Conservation (phyloP, 2,888 invertebrate genomes). For the Aleiodes testaceus region DNA sequence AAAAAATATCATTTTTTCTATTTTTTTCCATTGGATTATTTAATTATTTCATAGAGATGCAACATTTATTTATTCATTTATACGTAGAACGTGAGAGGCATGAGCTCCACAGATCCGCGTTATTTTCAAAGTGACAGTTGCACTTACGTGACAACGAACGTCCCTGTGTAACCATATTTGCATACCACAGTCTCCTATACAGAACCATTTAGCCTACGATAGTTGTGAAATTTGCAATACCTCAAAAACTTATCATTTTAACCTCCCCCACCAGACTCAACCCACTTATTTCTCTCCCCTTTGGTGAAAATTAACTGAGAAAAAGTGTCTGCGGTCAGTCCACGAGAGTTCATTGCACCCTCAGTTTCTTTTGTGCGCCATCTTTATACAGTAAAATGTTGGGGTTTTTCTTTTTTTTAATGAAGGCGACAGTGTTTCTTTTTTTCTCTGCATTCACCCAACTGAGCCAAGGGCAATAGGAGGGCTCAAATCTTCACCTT, state of each 20-base stretch:
- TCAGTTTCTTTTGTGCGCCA: not conserved
- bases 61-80: not conserved
- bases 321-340: conserved; percentile 16
- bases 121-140: conserved; percentile 12
- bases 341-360: not conserved
- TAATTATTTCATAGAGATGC: no score
- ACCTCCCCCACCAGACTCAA: conserved; percentile 9
- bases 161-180: conserved; percentile 30
- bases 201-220: conserved; percentile 1
- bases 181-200: conserved; percentile 20
- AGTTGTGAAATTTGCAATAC: conserved; percentile 35
- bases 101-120: conserved; percentile 1
- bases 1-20: no score
- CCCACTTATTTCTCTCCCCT: conserved; percentile 11
- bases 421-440: not conserved
- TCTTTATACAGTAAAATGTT: not conserved
- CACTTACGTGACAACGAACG: conserved; percentile 14
- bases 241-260: conserved; percentile 27
- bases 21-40: no score
- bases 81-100: not conserved
- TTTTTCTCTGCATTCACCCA: not conserved
- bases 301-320: not conserved
- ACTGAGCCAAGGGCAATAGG: conserved; percentile 12
- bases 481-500: conserved; percentile 6
- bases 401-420: not conserved